Percentiles rank a stretch among this genome's conserved stretches.
Conservation (phyloP, 1,140 invertebrate species). For the Scaptomyza montana region DNA sequence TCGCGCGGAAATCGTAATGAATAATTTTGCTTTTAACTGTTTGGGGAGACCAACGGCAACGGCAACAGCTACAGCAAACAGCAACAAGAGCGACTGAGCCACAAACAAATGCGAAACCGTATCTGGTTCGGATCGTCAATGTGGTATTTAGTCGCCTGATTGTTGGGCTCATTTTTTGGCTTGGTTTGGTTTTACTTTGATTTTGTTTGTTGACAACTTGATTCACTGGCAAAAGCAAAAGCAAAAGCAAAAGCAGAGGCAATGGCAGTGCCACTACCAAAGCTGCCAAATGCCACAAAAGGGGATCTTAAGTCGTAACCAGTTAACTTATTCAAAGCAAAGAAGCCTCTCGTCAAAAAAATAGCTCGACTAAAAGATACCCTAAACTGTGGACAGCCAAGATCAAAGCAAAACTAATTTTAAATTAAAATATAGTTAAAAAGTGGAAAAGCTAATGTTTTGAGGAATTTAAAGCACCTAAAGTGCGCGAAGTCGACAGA, state of each 20-base stretch:
- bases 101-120: constrained; percentile 46
- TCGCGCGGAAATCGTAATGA: constrained; percentile 78
- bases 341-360: background rate
- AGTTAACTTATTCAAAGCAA: background rate
- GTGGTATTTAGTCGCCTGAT: constrained; percentile 15
- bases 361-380: too few relatives aligned
- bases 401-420: too few relatives aligned
- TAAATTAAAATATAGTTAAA: too few relatives aligned
- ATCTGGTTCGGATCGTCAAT: constrained; percentile 65
- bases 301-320: background rate
- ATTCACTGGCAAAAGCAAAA: constrained; percentile 1
- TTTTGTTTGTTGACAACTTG: constrained; percentile 65
- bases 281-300: background rate
- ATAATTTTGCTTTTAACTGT: constrained; percentile 79
- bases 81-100: too few relatives aligned
- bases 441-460: too few relatives aligned
- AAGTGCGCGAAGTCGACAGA: too few relatives aligned
- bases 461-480: too few relatives aligned
- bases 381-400: too few relatives aligned
- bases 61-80: constrained; percentile 8
- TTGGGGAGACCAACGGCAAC: constrained; percentile 21
- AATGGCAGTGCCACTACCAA: background rate
- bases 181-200: constrained; percentile 37
- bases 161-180: constrained; percentile 53
- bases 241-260: background rate